Percentiles rank a stretch among this genome's conserved stretches.
Evolutionary conservation across 2,797 vertebrate genomes (phyloP).

Genomic region (Gambusia yucatana): DNA sequence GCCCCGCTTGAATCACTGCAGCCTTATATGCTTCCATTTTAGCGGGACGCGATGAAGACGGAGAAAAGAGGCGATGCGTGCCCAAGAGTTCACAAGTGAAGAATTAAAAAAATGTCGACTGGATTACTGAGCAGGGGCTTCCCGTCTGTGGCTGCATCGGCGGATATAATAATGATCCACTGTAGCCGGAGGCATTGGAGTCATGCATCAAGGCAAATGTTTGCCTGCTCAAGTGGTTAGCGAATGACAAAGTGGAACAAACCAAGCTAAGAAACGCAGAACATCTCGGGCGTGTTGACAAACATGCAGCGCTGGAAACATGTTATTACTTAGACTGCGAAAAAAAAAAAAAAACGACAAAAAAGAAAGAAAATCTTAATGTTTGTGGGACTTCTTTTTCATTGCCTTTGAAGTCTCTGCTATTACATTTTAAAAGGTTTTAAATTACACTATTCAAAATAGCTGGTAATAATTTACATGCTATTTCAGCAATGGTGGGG

Average conservation of each 20-base stretch:
- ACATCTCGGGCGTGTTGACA: conserved; percentile 66
- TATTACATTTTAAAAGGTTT: conserved; percentile 78
- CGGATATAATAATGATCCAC: conserved; percentile 75
- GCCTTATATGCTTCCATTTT: conserved; percentile 59
- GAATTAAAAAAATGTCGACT: conserved; percentile 59
- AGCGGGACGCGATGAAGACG: conserved; percentile 34
- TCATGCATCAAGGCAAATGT: conserved; percentile 80
- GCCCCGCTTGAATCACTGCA: conserved; percentile 61
- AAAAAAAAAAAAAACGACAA: conserved; percentile 37
- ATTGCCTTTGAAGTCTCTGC: conserved; percentile 73
- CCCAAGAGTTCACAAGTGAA: conserved; percentile 36
- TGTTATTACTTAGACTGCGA: conserved; percentile 63
- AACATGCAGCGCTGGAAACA: conserved; percentile 54
- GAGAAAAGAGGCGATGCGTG: conserved; percentile 15
- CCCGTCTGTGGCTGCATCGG: conserved; percentile 65
- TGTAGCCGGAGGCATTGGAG: conserved; percentile 66
- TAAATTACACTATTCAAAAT: conserved; percentile 79
- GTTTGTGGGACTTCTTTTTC: conserved; percentile 53
- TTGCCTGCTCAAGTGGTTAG: conserved; percentile 78
- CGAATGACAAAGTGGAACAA: conserved; percentile 78
- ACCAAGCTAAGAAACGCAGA: conserved; percentile 57
- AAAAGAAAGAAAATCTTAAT: conserved; percentile 40
- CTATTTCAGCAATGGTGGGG: conserved; percentile 79
- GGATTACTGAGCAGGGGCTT: conserved; percentile 54
- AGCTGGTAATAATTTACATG: conserved; percentile 83